These are phyloP conservation scores for Synanthedon myopaeformis DNA, from an alignment of 2,888 invertebrate genomes.

Conservation along the genomic window DNA sequence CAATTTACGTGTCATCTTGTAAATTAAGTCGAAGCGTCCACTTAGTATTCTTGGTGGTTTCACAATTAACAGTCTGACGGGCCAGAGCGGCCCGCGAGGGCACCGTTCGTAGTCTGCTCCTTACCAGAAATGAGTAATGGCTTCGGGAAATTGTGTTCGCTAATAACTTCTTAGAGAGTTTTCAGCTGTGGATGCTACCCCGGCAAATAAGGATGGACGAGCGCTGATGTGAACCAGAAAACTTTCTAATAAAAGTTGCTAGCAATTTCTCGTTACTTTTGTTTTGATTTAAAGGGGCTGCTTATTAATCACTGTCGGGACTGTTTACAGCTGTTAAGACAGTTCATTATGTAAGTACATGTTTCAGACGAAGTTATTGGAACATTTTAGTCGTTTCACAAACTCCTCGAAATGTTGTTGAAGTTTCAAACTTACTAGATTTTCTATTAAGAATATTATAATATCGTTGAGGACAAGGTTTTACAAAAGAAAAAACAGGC, in stretches of 20 bases:
- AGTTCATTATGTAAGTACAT: neutral
- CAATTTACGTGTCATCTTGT: neutral
- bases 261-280: conserved; percentile 37
- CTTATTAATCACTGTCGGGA: conserved; percentile 1
- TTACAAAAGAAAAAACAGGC: too few species aligned
- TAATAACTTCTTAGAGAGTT: conserved; percentile 55
- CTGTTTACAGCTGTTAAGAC: neutral
- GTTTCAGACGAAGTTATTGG: neutral
- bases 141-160: conserved; percentile 52
- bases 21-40: neutral
- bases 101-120: conserved; percentile 18
- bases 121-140: conserved; percentile 55
- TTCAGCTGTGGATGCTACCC: conserved; percentile 37
- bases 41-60: neutral
- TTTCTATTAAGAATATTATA: too few species aligned
- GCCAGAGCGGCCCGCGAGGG: conserved; percentile 8
- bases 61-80: neutral
- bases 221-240: conserved; percentile 12
- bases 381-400: neutral
- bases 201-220: conserved; percentile 39
- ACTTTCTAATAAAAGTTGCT: conserved; percentile 36
- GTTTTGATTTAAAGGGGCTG: conserved; percentile 29
- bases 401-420: too few species aligned
- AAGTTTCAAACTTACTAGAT: too few species aligned
- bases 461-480: too few species aligned